phyloP scores from a whole-genome alignment of 2,797 vertebrate genomes.

The Lepilemur ruficaudatus region DNA sequence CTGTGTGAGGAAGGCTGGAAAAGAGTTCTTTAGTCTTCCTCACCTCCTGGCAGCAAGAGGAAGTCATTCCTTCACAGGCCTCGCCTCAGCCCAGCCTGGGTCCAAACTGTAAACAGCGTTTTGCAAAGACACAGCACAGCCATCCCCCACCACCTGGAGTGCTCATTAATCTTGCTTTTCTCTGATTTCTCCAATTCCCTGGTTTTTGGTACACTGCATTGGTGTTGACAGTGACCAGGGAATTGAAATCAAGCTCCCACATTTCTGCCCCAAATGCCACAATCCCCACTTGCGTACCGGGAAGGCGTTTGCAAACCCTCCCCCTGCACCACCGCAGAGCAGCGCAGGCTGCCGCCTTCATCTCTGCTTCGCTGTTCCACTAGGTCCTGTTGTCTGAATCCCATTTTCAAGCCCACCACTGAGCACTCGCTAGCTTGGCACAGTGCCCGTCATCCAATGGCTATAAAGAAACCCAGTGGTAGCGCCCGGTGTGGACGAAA shows the following conservation, averaged over 20 bases:
- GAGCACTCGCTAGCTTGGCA: slow-evolving; percentile 73
- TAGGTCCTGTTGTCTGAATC: background rate
- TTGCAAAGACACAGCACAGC: slow-evolving; percentile 47
- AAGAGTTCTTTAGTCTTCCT: background rate
- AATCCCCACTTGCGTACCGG: background rate
- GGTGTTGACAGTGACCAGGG: slow-evolving; percentile 74
- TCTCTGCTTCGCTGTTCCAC: background rate
- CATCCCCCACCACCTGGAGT: slow-evolving; percentile 53
- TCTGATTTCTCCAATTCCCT: slow-evolving; percentile 67
- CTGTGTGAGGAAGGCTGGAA: background rate
- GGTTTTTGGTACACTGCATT: slow-evolving; percentile 42
- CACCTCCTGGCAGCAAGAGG: background rate
- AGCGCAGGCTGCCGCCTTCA: background rate
- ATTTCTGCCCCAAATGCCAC: slow-evolving; percentile 78
- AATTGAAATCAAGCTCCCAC: slow-evolving; percentile 76
- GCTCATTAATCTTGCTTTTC: slow-evolving; percentile 79
- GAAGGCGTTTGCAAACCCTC: background rate
- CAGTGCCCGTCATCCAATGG: slow-evolving; percentile 68
- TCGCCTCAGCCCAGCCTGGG: background rate
- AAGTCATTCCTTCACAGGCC: background rate
- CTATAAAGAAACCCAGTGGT: slow-evolving; percentile 71
- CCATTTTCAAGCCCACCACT: slow-evolving; percentile 62
- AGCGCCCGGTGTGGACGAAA: background rate
- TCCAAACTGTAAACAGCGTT: background rate
- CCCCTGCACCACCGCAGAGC: background rate